Conservation (phyloP, 2,888 invertebrate species). For the Drosophila kokeensis region DNA sequence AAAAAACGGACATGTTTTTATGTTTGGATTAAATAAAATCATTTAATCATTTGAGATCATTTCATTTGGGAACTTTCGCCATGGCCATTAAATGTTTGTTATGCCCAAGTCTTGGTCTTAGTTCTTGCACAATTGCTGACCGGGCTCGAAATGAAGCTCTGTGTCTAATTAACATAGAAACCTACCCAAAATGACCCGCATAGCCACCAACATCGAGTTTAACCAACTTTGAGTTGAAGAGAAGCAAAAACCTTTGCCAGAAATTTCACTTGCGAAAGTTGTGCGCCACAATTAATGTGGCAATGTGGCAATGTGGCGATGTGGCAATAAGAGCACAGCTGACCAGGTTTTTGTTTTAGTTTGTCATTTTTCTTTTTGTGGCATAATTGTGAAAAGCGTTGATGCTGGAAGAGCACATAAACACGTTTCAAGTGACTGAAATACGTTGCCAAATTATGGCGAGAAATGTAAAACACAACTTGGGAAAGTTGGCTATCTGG, state of each 20-base stretch:
- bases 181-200: constrained; percentile 23
- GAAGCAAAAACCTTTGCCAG: constrained; percentile 39
- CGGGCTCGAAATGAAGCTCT: constrained; percentile 16
- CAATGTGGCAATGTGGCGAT: constrained; percentile 19
- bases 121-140: constrained; percentile 15
- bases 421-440: constrained; percentile 70
- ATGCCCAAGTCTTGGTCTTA: background rate
- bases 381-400: constrained; percentile 48
- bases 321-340: constrained; percentile 34
- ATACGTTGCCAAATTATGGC: constrained; percentile 66
- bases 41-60: background rate
- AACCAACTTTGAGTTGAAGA: constrained; percentile 24
- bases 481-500: constrained; percentile 69
- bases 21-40: background rate
- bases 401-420: constrained; percentile 58
- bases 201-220: constrained; percentile 11
- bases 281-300: constrained; percentile 56
- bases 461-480: constrained; percentile 42
- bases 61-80: background rate
- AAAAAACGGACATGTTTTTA: background rate
- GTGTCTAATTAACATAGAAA: constrained; percentile 54
- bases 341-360: constrained; percentile 31
- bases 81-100: constrained; percentile 1
- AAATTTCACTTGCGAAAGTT: constrained; percentile 75
- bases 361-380: constrained; percentile 4